A percentile compares a stretch with the other conserved stretches of the same genome.
These are phyloP conservation scores for Rotaria magnacalcarata DNA, from an alignment of 2,888 invertebrate species.

Conservation along the genomic window DNA sequence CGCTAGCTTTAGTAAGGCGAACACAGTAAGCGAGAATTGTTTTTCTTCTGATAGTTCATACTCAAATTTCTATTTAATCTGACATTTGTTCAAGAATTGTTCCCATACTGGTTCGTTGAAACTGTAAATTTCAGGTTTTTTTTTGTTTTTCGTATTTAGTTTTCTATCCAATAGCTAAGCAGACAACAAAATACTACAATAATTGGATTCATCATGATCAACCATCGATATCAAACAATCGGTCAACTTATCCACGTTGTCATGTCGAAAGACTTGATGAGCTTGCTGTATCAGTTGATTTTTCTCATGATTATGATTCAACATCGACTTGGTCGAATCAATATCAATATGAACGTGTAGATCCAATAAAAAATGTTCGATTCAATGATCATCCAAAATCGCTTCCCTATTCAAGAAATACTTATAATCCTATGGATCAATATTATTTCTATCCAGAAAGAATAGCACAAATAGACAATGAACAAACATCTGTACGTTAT, in stretches of 20 bases:
- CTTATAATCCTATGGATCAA: neutral
- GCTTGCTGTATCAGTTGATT: neutral
- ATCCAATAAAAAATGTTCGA: neutral
- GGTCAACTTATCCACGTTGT: neutral
- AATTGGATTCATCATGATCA: neutral
- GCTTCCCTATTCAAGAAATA: neutral
- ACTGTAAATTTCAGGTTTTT: neutral
- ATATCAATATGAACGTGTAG: too few relatives aligned
- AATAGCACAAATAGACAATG: neutral
- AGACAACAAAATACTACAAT: neutral
- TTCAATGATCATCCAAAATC: neutral
- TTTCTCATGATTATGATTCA: neutral
- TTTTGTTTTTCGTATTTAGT: neutral
- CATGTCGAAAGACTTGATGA: neutral
- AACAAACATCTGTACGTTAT: neutral
- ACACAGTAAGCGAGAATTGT: too few relatives aligned
- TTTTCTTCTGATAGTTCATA: too few relatives aligned
- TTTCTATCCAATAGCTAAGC: neutral
- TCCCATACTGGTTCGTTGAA: neutral
- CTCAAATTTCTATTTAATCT: too few relatives aligned
- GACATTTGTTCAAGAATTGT: too few relatives aligned
- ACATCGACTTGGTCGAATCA: neutral
- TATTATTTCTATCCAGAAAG: slow-evolving; percentile 1
- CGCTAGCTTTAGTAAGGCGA: too few relatives aligned
- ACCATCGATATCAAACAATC: neutral